phyloP scores from a whole-genome alignment of 1,140 invertebrate genomes.

The Lepidurus arcticus region DNA sequence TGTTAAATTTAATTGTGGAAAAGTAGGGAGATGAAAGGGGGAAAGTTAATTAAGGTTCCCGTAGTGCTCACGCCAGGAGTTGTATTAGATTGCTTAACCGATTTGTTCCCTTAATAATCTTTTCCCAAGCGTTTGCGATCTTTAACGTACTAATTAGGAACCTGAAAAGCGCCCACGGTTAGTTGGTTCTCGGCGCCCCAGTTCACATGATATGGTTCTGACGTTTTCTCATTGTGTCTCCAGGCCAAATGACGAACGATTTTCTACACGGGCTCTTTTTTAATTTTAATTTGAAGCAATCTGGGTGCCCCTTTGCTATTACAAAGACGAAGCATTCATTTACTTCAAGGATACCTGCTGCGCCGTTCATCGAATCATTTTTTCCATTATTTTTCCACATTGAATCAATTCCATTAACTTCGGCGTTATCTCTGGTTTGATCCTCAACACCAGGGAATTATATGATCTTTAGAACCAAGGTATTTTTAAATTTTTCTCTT shows the following conservation, averaged over 20 bases:
- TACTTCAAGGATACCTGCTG: neutral
- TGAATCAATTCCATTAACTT: neutral
- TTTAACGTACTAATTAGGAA: neutral
- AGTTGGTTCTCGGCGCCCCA: neutral
- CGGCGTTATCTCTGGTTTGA: neutral
- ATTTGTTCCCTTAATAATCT: neutral
- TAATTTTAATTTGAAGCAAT: neutral
- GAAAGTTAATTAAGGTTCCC: slow-evolving; percentile 5
- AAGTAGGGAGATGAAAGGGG: neutral
- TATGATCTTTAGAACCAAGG: too few relatives aligned
- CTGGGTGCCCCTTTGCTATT: neutral
- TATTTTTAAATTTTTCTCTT: too few relatives aligned
- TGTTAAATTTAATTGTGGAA: neutral
- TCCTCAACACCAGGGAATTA: too few relatives aligned
- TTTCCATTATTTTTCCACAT: neutral
- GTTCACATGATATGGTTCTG: neutral
- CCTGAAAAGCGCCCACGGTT: neutral
- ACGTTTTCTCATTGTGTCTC: neutral
- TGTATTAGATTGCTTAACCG: slow-evolving; percentile 16
- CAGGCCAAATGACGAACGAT: neutral
- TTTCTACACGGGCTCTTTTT: neutral
- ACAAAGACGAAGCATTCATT: neutral
- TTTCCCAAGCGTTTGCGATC: neutral
- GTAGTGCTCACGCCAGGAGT: neutral
- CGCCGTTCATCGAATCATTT: neutral